Conservation (phyloP, 2,888 invertebrate species). For the Plebejus argus region DNA sequence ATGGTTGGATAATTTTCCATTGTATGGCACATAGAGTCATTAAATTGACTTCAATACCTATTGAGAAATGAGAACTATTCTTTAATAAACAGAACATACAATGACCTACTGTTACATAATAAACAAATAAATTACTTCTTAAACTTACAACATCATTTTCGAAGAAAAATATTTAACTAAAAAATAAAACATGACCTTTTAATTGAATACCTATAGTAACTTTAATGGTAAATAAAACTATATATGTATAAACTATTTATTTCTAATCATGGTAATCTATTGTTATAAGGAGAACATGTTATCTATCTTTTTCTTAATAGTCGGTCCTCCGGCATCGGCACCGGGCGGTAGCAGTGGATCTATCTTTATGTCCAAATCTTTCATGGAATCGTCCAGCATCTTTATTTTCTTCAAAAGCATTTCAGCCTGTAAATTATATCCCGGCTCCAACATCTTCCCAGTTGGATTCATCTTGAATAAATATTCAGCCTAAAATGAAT, state of each 20-base stretch:
- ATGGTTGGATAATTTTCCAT: constrained; percentile 10
- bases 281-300: constrained; percentile 57
- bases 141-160: too few relatives aligned
- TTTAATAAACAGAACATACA: too few relatives aligned
- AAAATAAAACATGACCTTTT: too few relatives aligned
- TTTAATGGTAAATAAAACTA: not conserved
- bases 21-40: constrained; percentile 17
- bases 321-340: constrained; percentile 47
- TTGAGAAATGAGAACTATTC: too few relatives aligned
- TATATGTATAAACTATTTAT: too few relatives aligned
- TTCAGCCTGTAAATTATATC: constrained; percentile 81
- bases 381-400: constrained; percentile 65
- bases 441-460: constrained; percentile 85
- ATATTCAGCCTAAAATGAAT: constrained; percentile 79
- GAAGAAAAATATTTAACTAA: too few relatives aligned
- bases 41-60: not conserved
- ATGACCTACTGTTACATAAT: too few relatives aligned
- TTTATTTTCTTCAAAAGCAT: constrained; percentile 72
- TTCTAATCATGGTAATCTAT: not conserved
- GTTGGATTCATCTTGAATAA: constrained; percentile 85
- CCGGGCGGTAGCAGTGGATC: constrained; percentile 62
- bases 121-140: too few relatives aligned
- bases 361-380: constrained; percentile 66
- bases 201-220: too few relatives aligned
- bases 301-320: constrained; percentile 48